Evolutionary conservation across 2,888 invertebrate species (phyloP).

Genomic region (Melipona beecheii): DNA sequence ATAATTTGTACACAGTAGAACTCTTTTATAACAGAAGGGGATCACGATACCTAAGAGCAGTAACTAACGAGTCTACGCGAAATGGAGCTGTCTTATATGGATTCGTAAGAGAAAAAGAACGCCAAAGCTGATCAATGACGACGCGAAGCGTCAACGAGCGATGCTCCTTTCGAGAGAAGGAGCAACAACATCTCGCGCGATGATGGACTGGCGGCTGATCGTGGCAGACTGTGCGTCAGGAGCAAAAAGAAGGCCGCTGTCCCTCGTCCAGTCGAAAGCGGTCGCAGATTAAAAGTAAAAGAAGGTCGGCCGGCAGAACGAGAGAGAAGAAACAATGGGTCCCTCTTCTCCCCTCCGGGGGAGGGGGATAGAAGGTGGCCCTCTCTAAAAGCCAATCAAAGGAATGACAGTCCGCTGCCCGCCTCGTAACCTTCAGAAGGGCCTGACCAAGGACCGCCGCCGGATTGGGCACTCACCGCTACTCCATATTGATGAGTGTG

Average conservation of each 20-base stretch:
- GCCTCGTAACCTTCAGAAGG: conserved; percentile 82
- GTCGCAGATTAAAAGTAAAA: conserved; percentile 71
- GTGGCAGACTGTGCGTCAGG: conserved; percentile 35
- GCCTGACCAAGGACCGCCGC: conserved; percentile 80
- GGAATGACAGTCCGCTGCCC: conserved; percentile 82
- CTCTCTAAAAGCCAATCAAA: conserved; percentile 83
- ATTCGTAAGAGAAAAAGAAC: too few relatives aligned
- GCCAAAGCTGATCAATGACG: neutral
- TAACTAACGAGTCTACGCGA: too few relatives aligned
- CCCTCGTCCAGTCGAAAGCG: conserved; percentile 57
- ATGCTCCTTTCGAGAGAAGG: neutral
- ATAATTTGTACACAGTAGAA: too few relatives aligned
- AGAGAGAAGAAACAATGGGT: conserved; percentile 70
- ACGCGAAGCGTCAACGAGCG: conserved; percentile 48
- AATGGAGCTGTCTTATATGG: too few relatives aligned
- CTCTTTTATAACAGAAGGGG: neutral
- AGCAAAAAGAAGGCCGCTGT: conserved; percentile 64
- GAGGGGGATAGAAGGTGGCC: conserved; percentile 69
- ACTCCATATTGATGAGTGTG: conserved; percentile 83
- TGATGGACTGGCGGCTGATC: conserved; percentile 56
- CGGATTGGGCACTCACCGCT: conserved; percentile 78
- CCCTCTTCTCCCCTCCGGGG: conserved; percentile 1
- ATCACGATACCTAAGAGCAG: too few relatives aligned
- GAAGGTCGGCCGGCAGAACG: conserved; percentile 38
- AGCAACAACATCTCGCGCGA: conserved; percentile 32